Percentiles rank a stretch among this genome's conserved stretches.
These are phyloP conservation scores for Struthidea cinerea DNA, from an alignment of 2,113 vertebrate genomes.

Conservation along the genomic window DNA sequence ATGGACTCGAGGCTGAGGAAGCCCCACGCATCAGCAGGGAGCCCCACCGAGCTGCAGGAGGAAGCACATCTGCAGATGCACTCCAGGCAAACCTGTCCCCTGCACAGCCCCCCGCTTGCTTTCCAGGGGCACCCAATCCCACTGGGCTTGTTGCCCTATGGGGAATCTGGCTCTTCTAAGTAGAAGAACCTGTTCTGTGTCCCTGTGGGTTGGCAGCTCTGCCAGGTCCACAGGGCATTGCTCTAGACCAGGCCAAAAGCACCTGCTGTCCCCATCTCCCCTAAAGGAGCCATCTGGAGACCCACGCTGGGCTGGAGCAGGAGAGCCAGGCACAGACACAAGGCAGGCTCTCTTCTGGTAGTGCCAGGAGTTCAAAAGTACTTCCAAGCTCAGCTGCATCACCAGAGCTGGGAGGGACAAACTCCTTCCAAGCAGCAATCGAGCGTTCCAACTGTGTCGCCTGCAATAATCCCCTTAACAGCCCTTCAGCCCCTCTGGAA, in stretches of 20 bases:
- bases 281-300: not conserved
- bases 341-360: not conserved
- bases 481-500: not conserved
- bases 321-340: not conserved
- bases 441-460: not conserved
- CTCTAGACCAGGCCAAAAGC: not conserved
- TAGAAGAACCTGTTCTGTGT: rapidly evolving
- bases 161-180: not conserved
- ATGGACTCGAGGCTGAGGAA: rapidly evolving
- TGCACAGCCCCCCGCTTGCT: not conserved
- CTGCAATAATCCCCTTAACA: not conserved
- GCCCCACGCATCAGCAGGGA: not conserved
- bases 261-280: not conserved
- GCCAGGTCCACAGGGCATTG: not conserved
- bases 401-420: not conserved
- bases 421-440: not conserved
- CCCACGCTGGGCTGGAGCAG: not conserved
- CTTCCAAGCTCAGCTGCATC: not conserved
- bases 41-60: rapidly evolving
- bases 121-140: not conserved
- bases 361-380: not conserved
- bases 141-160: not conserved
- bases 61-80: not conserved
- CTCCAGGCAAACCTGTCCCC: not conserved
- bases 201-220: not conserved